Conservation (phyloP, 2,888 invertebrate species). For the Idaea dimidiata region DNA sequence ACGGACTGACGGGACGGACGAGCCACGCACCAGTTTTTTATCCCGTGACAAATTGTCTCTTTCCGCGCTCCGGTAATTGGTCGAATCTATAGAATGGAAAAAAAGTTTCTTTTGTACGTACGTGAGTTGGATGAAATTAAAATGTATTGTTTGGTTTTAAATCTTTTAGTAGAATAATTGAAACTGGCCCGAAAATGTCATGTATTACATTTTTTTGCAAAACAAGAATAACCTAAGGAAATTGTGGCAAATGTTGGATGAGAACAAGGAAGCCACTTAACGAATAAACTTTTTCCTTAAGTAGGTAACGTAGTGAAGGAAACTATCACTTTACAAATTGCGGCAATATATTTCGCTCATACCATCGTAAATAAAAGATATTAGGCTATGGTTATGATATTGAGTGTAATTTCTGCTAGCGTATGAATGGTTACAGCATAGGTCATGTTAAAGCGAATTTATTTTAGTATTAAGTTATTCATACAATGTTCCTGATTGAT, state of each 20-base stretch:
- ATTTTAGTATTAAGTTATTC: not conserved
- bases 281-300: not conserved
- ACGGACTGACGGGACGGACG: constrained; percentile 61
- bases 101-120: constrained; percentile 25
- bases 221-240: not conserved
- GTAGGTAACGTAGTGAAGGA: not conserved
- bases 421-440: not conserved
- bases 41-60: constrained; percentile 66
- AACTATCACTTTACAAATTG: constrained; percentile 1
- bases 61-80: constrained; percentile 61
- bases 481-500: too few species aligned
- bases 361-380: not conserved
- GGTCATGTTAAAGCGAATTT: not conserved
- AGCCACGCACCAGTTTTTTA: constrained; percentile 54
- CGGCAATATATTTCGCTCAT: not conserved
- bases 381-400: not conserved
- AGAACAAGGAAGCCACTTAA: not conserved
- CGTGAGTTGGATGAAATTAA: not conserved
- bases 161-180: not conserved
- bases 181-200: not conserved
- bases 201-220: not conserved
- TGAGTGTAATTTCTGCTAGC: not conserved
- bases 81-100: constrained; percentile 55
- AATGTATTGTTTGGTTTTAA: not conserved
- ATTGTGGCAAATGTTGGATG: not conserved